Base-by-base conservation (phyloP, 2,888 invertebrate species). In the Alviniconcha strummeri region DNA sequence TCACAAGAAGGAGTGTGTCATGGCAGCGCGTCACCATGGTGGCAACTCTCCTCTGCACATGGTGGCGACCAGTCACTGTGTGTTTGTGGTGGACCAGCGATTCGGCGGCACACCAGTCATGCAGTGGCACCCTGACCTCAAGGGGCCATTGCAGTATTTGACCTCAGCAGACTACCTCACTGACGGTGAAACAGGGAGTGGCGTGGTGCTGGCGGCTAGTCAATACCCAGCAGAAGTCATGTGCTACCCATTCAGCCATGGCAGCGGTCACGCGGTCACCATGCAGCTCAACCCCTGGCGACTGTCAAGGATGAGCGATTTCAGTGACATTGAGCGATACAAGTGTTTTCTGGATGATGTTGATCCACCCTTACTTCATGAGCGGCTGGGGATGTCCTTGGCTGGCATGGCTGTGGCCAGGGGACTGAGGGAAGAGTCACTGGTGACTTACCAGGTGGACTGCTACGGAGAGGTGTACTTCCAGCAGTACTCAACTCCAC, bases 81-180 rank as follows among this genome's bases (percentile, higher is more conserved):
- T 91, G 13, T 84, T 90, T 75, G 67, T 91, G 56, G 72, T 91
- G 69, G 92, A 92, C 86, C 88, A 91, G 83, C 84, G 92, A 76
- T 91, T 91, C 76, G 87, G 88, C 2, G 84, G 85, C 56, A 80
- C 87, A 60, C 90, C 91, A 1, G 92, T 91, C n/a, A 83, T 91
- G 74, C 87, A 87, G 76, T 90, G 90, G 90, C 84, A 89, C 9
- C 90, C 90, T 74, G 86, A 88, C 85, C 83, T 90, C 36, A 79
- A 80, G 36, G 81, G 86, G 9, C 84, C 88, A 1, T 90, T 91
- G 13, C 89, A 89, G 83, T 90, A 90, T 82, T 72, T 90, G 67
- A 83, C 84, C 56, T 78, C 80, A 36, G n/a, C 52, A n/a, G 55
- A 80, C 36, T 69, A 69, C 69, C 54, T 17, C n/a, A 57, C 57